A percentile compares a stretch with the other conserved stretches of the same genome.
Evolutionary conservation across 1,140 invertebrate species (phyloP).

Genomic region (Drosophila repletoides): DNA sequence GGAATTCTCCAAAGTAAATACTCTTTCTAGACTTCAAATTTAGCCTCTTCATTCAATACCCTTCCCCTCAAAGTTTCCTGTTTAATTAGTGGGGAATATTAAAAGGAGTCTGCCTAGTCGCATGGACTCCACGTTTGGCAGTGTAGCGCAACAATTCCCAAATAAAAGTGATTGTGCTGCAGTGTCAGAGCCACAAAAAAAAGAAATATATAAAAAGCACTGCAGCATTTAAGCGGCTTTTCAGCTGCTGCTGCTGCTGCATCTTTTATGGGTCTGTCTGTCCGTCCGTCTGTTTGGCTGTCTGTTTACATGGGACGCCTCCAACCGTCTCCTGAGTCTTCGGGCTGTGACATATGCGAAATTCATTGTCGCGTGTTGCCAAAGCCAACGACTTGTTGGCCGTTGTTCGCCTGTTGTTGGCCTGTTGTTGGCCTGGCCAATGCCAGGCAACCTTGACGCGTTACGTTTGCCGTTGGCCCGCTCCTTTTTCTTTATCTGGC

Average conservation of each 20-base stretch:
- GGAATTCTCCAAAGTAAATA: too few relatives aligned
- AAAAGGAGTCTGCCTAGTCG: too few relatives aligned
- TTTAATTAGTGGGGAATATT: too few relatives aligned
- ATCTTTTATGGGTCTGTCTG: neutral
- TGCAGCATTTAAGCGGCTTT: constrained; percentile 42
- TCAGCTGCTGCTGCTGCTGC: constrained; percentile 62
- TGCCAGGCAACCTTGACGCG: constrained; percentile 66
- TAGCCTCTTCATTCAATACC: too few relatives aligned
- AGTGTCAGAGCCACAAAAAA: constrained; percentile 44
- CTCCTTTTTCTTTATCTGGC: constrained; percentile 46
- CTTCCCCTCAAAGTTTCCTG: too few relatives aligned
- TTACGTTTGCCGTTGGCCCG: too few relatives aligned
- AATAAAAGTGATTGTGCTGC: constrained; percentile 74
- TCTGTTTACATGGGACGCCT: constrained; percentile 60
- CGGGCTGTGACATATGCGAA: constrained; percentile 74
- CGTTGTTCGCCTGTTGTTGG: neutral
- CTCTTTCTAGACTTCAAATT: too few relatives aligned
- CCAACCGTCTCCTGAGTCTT: constrained; percentile 20
- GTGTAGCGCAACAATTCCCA: constrained; percentile 64
- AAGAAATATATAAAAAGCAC: constrained; percentile 25
- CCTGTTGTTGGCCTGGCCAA: constrained; percentile 23
- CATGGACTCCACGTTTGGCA: neutral
- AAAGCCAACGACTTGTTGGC: constrained; percentile 70
- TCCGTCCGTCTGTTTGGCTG: neutral
- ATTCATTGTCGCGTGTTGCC: constrained; percentile 77